These are phyloP conservation scores for Xestia c-nigrum DNA, from an alignment of 2,888 invertebrate species.

Conservation along the genomic window DNA sequence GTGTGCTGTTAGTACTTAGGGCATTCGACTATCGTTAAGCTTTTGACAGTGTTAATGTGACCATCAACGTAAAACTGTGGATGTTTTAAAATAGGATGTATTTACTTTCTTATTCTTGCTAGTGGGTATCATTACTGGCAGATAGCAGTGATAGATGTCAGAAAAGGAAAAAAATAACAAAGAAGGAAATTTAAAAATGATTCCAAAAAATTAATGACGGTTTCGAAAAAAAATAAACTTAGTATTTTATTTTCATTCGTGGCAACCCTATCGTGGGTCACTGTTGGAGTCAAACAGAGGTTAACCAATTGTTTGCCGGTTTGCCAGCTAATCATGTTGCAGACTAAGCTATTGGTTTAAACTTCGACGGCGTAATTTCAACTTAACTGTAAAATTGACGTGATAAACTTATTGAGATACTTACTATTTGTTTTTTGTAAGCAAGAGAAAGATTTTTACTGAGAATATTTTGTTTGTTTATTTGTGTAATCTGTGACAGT, in stretches of 20 bases:
- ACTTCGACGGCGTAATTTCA: slow-evolving; percentile 75
- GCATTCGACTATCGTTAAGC: slow-evolving; percentile 29
- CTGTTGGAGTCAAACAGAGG: slow-evolving; percentile 75
- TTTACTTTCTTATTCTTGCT: neutral
- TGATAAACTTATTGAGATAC: slow-evolving; percentile 63
- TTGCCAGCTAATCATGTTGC: slow-evolving; percentile 79
- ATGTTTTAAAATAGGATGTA: neutral
- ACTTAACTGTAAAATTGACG: slow-evolving; percentile 73
- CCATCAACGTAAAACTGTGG: slow-evolving; percentile 26
- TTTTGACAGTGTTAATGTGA: slow-evolving; percentile 41
- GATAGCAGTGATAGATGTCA: neutral
- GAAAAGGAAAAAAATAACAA: neutral
- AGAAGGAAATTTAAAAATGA: neutral
- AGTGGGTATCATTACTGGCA: neutral
- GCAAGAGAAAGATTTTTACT: slow-evolving; percentile 41
- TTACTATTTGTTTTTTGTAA: slow-evolving; percentile 48
- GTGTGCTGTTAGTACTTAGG: slow-evolving; percentile 56
- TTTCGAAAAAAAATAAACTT: neutral
- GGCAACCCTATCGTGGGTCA: slow-evolving; percentile 74
- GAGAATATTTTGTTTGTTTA: neutral
- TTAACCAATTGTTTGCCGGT: slow-evolving; percentile 80
- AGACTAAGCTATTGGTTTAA: slow-evolving; percentile 78
- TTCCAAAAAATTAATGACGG: neutral
- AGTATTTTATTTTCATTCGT: slow-evolving; percentile 9
- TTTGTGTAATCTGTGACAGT: neutral